phyloP scores from a whole-genome alignment of 53 echinoderm and acorn worm species.

The Hippasteria phrygiana region DNA sequence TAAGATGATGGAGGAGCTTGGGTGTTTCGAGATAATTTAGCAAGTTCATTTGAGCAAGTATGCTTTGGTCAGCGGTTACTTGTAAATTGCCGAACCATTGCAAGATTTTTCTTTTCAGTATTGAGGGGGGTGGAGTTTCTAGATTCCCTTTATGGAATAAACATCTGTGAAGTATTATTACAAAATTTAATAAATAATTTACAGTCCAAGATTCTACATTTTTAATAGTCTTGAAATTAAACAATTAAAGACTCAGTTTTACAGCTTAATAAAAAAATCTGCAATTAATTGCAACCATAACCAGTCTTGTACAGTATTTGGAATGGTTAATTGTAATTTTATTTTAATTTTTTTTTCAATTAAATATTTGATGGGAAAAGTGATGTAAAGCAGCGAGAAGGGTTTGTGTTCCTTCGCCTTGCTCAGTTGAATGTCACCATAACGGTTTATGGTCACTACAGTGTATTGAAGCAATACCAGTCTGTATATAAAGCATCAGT shows the following conservation, averaged over 20 bases:
- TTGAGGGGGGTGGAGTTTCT: no score
- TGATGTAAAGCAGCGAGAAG: background rate
- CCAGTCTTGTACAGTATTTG: background rate
- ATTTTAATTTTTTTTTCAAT: background rate
- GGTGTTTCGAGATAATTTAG: background rate
- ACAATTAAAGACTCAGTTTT: background rate
- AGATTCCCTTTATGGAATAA: background rate
- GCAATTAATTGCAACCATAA: background rate
- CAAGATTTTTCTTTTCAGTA: no score
- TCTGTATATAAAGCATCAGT: conserved; percentile 56
- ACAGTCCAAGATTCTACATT: background rate
- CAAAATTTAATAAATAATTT: background rate
- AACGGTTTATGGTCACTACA: conserved; percentile 45
- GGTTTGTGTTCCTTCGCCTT: background rate
- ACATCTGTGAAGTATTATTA: conserved; percentile 1
- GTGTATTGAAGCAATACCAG: conserved; percentile 62
- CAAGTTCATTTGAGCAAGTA: background rate
- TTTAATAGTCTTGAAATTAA: background rate
- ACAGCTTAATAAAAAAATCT: background rate
- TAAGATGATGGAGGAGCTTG: background rate
- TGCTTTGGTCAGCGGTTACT: background rate
- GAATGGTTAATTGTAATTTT: background rate
- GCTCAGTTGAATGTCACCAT: background rate
- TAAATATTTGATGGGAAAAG: background rate
- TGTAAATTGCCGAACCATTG: no score